phyloP scores from a whole-genome alignment of 2,797 vertebrate species.

The Crenichthys baileyi region DNA sequence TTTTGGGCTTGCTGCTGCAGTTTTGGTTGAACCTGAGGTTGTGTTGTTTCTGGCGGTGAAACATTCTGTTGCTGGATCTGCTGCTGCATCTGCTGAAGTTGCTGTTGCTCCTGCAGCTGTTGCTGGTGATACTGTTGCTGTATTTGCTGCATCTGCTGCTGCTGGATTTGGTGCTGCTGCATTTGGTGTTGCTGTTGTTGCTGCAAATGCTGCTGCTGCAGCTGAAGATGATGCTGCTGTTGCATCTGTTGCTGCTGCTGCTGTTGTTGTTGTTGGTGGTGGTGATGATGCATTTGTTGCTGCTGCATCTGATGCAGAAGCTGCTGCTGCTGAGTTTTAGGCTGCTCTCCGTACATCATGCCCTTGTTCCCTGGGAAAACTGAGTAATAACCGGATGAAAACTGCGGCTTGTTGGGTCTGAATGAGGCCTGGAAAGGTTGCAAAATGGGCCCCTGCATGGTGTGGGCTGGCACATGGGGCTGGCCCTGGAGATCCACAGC shows the following conservation, averaged over 20 bases:
- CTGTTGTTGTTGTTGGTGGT: slow-evolving; percentile 36
- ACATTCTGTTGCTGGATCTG: slow-evolving; percentile 55
- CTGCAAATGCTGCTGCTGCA: slow-evolving; percentile 74
- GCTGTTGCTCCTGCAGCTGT: slow-evolving; percentile 68
- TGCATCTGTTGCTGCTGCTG: slow-evolving; percentile 59
- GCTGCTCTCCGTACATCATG: slow-evolving; percentile 78
- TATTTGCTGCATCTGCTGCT: slow-evolving; percentile 50
- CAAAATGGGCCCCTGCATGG: slow-evolving; percentile 77
- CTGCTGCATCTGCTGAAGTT: slow-evolving; percentile 63
- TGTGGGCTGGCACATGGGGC: slow-evolving; percentile 58
- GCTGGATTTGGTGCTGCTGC: slow-evolving; percentile 66
- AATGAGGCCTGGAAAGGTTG: slow-evolving; percentile 91
- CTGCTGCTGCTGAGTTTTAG: slow-evolving; percentile 74
- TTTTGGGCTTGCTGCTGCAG: slow-evolving; percentile 62
- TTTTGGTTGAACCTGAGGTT: slow-evolving; percentile 56
- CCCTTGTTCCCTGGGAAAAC: slow-evolving; percentile 85
- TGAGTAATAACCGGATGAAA: slow-evolving; percentile 81
- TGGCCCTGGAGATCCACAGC: slow-evolving; percentile 68
- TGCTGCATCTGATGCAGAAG: slow-evolving; percentile 74
- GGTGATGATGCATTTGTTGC: slow-evolving; percentile 73
- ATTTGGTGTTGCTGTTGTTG: slow-evolving; percentile 81
- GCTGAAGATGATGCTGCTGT: slow-evolving; percentile 48
- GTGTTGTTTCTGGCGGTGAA: slow-evolving; percentile 51
- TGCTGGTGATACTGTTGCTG: slow-evolving; percentile 68
- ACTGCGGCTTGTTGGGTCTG: slow-evolving; percentile 85